A percentile compares a stretch with the other conserved stretches of the same genome.
phyloP scores from a whole-genome alignment of 1,140 invertebrate genomes.

The Neelides sp. region DNA sequence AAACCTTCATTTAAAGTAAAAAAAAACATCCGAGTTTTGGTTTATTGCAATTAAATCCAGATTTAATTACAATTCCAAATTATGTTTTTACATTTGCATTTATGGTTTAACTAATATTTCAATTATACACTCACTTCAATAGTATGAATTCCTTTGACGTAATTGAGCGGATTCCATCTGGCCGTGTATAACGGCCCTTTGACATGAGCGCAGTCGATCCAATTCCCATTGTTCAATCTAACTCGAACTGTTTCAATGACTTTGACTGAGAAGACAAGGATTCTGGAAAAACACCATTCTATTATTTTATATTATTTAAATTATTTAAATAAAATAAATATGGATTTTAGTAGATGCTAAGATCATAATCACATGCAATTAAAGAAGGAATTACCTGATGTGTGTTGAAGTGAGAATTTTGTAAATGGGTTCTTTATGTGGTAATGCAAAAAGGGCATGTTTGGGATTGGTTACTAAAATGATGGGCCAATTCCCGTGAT shows the following conservation, averaged over 20 bases:
- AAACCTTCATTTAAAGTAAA: too few species aligned
- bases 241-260: conserved; percentile 49
- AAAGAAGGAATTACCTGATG: conserved; percentile 57
- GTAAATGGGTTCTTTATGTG: conserved; percentile 56
- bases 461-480: conserved; percentile 81
- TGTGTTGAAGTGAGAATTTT: conserved; percentile 59
- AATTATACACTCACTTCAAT: conserved; percentile 44
- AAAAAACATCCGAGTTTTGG: too few species aligned
- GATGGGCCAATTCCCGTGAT: conserved; percentile 64
- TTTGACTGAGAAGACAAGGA: conserved; percentile 58
- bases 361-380: neutral
- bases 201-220: conserved; percentile 46
- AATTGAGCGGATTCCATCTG: conserved; percentile 55
- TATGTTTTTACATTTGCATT: too few species aligned
- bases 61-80: conserved; percentile 11
- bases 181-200: conserved; percentile 57
- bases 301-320: neutral
- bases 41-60: conserved; percentile 7
- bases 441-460: conserved; percentile 57
- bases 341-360: too few species aligned
- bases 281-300: conserved; percentile 38
- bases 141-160: conserved; percentile 51
- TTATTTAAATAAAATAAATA: neutral
- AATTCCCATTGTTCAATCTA: conserved; percentile 49
- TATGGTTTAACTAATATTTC: too few species aligned